phyloP scores from a whole-genome alignment of 2,797 vertebrate species.

The Orientallactaga sibirica region DNA sequence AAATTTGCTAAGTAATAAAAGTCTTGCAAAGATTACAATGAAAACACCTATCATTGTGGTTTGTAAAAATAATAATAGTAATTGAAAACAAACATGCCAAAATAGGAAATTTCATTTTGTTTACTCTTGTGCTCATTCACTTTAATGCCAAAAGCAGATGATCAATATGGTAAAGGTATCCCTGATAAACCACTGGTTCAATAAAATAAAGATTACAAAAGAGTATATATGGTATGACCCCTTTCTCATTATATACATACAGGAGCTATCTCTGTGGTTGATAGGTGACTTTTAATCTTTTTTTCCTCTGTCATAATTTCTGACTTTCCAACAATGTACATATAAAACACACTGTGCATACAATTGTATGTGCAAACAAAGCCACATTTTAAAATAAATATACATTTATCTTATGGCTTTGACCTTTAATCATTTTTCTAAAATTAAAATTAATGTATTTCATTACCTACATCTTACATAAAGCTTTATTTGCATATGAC shows the following conservation, averaged over 20 bases:
- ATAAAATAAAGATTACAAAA: not conserved
- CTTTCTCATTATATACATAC: not conserved
- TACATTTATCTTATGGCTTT: not conserved
- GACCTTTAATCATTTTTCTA: conserved; percentile 24
- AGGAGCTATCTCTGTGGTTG: not conserved
- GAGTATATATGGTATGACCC: not conserved
- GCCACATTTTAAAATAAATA: conserved; percentile 18
- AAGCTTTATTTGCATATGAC: conserved; percentile 17
- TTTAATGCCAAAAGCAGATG: not conserved
- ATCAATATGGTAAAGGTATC: not conserved
- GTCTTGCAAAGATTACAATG: not conserved
- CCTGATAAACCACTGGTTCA: not conserved
- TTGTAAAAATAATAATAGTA: not conserved
- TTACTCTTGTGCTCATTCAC: not conserved
- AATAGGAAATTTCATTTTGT: not conserved
- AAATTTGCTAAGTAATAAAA: conserved; percentile 14
- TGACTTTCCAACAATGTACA: not conserved
- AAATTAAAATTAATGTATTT: conserved; percentile 52
- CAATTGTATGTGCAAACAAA: not conserved
- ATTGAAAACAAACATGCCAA: not conserved
- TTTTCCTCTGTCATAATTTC: not conserved
- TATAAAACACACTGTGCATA: not conserved
- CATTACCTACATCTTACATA: conserved; percentile 18
- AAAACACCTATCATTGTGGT: conserved; percentile 13
- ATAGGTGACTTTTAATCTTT: not conserved